Evolutionary conservation across 2,888 invertebrate genomes (phyloP).

Genomic region (Pachliopta kotzebuea): DNA sequence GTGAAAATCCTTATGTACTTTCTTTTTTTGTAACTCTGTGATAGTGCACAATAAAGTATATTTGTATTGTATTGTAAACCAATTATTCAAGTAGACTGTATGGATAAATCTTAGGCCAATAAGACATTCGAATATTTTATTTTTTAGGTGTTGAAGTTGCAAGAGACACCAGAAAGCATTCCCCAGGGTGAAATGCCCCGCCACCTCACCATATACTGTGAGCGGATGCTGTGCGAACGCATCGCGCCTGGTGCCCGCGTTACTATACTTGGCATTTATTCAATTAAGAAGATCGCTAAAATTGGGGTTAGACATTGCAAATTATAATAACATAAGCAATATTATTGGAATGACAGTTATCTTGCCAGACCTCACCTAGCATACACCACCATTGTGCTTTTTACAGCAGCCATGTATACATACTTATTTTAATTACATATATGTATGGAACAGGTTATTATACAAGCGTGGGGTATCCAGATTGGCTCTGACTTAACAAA

Average conservation of each 20-base stretch:
- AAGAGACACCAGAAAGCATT: conserved; percentile 93
- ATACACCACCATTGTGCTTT: no score
- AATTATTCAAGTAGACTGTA: no score
- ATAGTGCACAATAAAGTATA: no score
- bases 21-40: no score
- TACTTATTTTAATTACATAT: background rate
- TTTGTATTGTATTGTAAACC: no score
- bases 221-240: conserved; percentile 94
- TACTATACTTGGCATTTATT: conserved; percentile 95
- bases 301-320: conserved; percentile 69
- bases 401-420: no score
- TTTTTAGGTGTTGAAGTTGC: conserved; percentile 90
- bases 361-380: no score
- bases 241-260: conserved; percentile 98
- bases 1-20: no score
- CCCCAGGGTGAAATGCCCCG: conserved; percentile 99
- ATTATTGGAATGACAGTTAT: no score
- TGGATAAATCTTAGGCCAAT: background rate
- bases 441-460: background rate
- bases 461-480: background rate
- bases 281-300: conserved; percentile 92
- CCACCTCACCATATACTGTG: conserved; percentile 96
- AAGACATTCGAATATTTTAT: background rate
- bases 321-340: background rate
- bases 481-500: background rate